phyloP scores from a whole-genome alignment of 2,888 invertebrate genomes.

The Perithous albicinctus region DNA sequence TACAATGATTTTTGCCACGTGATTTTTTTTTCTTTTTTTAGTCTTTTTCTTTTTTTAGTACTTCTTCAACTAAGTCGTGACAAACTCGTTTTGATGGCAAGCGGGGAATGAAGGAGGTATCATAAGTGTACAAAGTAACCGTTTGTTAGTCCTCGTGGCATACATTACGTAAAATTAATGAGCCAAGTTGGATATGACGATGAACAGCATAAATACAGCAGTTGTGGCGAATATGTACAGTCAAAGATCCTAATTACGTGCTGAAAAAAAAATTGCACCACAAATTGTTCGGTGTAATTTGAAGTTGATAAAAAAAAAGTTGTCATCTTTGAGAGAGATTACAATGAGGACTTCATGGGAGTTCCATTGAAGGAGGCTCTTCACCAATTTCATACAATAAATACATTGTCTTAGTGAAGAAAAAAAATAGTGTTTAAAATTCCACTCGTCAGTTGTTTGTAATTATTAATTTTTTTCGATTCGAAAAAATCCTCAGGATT shows the following conservation, averaged over 20 bases:
- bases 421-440: no score
- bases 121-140: conserved; percentile 14
- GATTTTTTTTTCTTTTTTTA: no score
- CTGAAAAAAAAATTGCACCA: background rate
- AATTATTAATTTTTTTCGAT: no score
- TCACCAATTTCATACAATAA: no score
- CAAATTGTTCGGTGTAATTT: background rate
- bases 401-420: no score
- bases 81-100: background rate
- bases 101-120: background rate
- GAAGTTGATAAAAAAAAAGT: background rate
- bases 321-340: background rate
- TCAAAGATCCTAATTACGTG: background rate
- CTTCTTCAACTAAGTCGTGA: no score
- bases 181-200: background rate
- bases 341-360: background rate
- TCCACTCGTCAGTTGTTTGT: no score
- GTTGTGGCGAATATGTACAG: background rate
- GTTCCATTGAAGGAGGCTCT: no score
- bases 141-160: conserved; percentile 17
- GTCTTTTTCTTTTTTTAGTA: background rate
- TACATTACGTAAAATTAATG: conserved; percentile 25
- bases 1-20: conserved; percentile 3
- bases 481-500: no score
- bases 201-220: background rate